Base-by-base conservation (phyloP, 2,888 invertebrate species). In the Eremobia ochroleuca region DNA sequence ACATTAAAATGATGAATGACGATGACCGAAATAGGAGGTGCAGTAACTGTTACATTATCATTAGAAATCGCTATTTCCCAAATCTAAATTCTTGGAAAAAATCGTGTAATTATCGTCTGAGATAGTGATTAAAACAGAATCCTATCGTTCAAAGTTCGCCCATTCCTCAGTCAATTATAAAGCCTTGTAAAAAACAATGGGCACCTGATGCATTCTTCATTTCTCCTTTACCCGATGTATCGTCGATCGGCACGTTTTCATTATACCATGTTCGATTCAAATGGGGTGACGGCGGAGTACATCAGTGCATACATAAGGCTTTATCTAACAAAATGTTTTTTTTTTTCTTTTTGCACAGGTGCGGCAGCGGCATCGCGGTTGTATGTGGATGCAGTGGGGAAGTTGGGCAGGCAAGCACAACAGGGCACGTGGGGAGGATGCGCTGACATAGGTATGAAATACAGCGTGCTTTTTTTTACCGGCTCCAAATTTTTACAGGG, bases 391-490 rank as follows among this genome's bases (percentile, higher is more conserved):
- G 98, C 99, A 85, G 98, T 99, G 93, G 98, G 98, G 88, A 98
- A 98, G 95, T 97, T 99, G 93, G 99, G 99, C 82, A 97, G 98
- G 88, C 99, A 99, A 94, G 99, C 99, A 76, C 99, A 99, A 95
- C 98, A 99, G 95, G 99, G 98, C 88, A 98, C 98, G 62, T 98
- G 98, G 98, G 98, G 98, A 88, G 99, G 98, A 94, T 98, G 98
- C 88, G 98, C 98, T 86, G 99, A 99, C 97, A 98, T 99, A 90
- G 99, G 99, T 99, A 97, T 98, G 69, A 28, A 34, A 76, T 76
- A n/a, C n/a, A n/a, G n/a, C n/a, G n/a, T n/a, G n/a, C n/a, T n/a
- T n/a, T n/a, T n/a, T n/a, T n/a, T n/a, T n/a, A n/a, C n/a, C n/a
- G n/a, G n/a, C n/a, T n/a, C n/a, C n/a, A n/a, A n/a, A n/a, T n/a